Conservation (phyloP, 30 jellyfish, hydroid and myxozoan species). For the Pseudorhiza aurosa region DNA sequence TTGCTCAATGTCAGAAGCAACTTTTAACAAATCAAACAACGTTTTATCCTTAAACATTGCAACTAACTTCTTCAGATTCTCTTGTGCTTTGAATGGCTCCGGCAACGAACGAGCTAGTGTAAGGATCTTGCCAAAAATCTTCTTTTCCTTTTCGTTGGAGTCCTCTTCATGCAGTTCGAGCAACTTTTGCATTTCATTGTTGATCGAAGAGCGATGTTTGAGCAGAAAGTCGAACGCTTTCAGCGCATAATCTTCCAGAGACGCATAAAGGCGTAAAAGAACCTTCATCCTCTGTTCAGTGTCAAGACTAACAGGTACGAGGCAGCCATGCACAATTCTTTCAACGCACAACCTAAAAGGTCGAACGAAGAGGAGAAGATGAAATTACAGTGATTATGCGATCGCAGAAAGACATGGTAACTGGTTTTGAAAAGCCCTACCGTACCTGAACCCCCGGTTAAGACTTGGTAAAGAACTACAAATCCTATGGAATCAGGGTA, state of each 20-base stretch:
- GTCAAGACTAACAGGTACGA: conserved; percentile 87
- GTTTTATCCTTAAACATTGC: conserved; percentile 64
- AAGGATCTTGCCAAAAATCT: conserved; percentile 17
- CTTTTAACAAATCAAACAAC: conserved; percentile 31
- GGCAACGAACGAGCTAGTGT: conserved; percentile 72
- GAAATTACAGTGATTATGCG: no score
- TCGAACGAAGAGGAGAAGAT: neutral
- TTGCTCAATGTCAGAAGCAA: conserved; percentile 48
- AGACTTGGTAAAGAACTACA: no score
- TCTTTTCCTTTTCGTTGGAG: conserved; percentile 28
- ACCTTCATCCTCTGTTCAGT: conserved; percentile 77
- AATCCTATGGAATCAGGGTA: no score
- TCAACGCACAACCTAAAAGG: conserved; percentile 81
- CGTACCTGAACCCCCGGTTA: no score
- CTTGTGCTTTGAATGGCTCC: conserved; percentile 91
- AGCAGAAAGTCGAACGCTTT: conserved; percentile 58
- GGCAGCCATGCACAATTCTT: conserved; percentile 90
- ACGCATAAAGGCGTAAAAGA: conserved; percentile 58
- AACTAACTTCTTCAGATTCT: conserved; percentile 78
- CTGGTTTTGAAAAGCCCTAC: neutral
- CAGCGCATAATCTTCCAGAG: conserved; percentile 71
- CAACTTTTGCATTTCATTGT: conserved; percentile 41
- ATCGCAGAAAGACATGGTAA: neutral
- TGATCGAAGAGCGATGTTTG: conserved; percentile 48
- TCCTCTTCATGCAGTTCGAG: conserved; percentile 39